Evolutionary conservation across 30 jellyfish, hydroid and myxozoan species (phyloP), one percentile per base, ranked within the genome.

Genomic region (Hydra vulgaris): DNA sequence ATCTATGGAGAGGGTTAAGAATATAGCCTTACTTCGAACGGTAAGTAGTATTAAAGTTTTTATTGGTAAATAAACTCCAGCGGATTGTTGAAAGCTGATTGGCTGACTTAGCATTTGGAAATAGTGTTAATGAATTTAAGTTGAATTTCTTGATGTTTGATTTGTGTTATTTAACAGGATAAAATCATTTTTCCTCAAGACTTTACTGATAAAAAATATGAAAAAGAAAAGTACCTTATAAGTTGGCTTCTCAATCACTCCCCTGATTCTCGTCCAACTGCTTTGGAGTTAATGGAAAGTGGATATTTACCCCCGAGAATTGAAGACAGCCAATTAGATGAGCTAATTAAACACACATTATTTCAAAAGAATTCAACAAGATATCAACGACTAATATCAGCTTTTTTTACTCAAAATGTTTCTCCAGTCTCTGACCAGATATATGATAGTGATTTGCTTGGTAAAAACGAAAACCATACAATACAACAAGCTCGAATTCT

Each of bases 271-370:
- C 89, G 97, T 23, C 97, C 97, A 0, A 79, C 97, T 3, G 95
- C 97, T 27, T 26, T 72, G 4, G 91, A 90, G 69, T 84, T 90
- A 1, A 82, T 90, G 26, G 97, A 90, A 23, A 90, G 97, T 70
- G 97, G 95, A 17, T 81, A 86, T 23, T 89, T 90, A 27, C 97
- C 97, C 0, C 91, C 95, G 17, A 86, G 87, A 56, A 88, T 90
- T 21, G 97, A 90, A 71, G 97, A 90, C 25, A 80, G 88, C 22
- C 96, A 90, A 53, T 83, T 90, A 70, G 95, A 90, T 79, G 97
- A 90, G 40, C 82, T 90, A 12, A 76, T 90, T 1, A 88, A 87
- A 19, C 89, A 81, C 53, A 90, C 97, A 18, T 82, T 90, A 70
- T 72, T 74, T 54, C 97, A 90, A 69, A 84, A 94, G 4, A 90